phyloP scores from a whole-genome alignment of 2,888 invertebrate genomes.

The Caradrina clavipalpis region DNA sequence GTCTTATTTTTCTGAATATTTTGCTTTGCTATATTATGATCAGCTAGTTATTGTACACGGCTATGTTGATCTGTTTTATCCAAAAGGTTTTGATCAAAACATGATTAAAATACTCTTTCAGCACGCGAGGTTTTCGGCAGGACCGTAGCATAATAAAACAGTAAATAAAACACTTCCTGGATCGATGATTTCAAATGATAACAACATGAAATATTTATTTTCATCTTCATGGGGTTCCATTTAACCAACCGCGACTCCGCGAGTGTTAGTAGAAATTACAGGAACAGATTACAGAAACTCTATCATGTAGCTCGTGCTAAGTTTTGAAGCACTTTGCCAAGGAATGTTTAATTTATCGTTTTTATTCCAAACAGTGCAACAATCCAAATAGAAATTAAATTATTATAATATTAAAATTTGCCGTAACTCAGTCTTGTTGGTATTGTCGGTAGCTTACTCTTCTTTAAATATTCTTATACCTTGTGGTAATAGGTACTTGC shows the following conservation, averaged over 20 bases:
- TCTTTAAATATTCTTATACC: neutral
- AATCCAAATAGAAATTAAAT: neutral
- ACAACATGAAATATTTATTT: no score
- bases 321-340: no score
- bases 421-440: neutral
- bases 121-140: neutral
- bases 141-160: neutral
- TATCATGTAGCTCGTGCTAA: no score
- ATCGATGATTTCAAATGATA: no score
- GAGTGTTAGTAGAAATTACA: no score
- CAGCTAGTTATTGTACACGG: neutral
- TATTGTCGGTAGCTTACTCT: neutral
- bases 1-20: conserved; percentile 10
- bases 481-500: neutral
- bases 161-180: no score
- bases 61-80: conserved; percentile 3
- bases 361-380: neutral
- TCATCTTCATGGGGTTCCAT: no score
- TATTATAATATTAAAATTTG: neutral
- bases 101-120: neutral
- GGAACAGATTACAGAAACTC: no score
- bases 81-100: neutral
- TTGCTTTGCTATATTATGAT: neutral
- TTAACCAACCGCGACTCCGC: no score
- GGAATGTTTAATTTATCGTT: neutral